phyloP scores from a whole-genome alignment of 1,140 invertebrate species.

The Chlorops oryzae region DNA sequence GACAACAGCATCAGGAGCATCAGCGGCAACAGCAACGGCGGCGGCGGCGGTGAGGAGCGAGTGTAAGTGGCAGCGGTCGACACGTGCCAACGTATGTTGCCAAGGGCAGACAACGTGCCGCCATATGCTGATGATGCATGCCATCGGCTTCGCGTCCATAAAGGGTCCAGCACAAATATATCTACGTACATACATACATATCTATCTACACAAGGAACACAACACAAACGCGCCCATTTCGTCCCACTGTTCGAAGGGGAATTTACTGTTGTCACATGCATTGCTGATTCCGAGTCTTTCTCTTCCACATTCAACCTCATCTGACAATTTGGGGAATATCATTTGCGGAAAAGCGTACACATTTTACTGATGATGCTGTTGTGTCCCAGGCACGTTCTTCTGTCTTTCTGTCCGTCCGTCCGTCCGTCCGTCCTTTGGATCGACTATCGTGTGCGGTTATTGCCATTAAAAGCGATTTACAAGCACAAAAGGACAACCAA shows the following conservation, averaged over 20 bases:
- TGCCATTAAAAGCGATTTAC: neutral
- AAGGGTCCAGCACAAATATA: no score
- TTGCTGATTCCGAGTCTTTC: conserved; percentile 29
- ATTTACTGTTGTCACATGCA: neutral
- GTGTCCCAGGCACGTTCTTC: no score
- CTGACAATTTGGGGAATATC: no score
- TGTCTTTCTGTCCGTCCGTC: no score
- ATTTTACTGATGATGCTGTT: no score
- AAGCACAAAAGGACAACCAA: neutral
- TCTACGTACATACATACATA: neutral
- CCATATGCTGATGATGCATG: conserved; percentile 19
- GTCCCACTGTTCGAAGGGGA: conserved; percentile 6
- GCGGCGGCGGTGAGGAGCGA: conserved; percentile 23
- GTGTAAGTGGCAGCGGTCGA: conserved; percentile 17
- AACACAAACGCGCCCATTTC: conserved; percentile 13
- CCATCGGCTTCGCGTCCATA: no score
- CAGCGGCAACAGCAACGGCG: conserved; percentile 18
- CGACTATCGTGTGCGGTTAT: no score
- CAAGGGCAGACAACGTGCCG: conserved; percentile 23
- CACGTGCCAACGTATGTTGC: conserved; percentile 40
- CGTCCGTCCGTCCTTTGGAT: no score
- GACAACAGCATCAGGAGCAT: neutral
- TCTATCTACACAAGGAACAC: conserved; percentile 11
- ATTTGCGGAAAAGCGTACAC: no score
- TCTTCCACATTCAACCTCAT: no score